Conservation (phyloP, 2,113 vertebrate genomes). For the Calidris pugnax region DNA sequence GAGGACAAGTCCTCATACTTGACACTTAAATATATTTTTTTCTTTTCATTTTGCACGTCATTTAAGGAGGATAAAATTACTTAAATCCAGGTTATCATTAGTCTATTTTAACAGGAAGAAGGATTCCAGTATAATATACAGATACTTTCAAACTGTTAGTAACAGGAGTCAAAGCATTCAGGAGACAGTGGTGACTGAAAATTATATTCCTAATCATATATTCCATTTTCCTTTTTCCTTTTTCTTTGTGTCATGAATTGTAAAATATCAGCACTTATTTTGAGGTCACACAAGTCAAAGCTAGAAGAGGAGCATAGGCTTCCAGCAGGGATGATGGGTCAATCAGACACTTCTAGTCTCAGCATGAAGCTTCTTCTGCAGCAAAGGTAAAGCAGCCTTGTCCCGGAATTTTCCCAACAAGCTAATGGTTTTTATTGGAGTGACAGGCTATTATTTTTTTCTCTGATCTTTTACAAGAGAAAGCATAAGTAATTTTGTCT, state of each 20-base stretch:
- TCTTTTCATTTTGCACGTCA: neutral
- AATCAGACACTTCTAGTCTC: constrained; percentile 70
- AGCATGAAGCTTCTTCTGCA: constrained; percentile 55
- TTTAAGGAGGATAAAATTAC: neutral
- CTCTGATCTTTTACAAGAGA: constrained; percentile 41
- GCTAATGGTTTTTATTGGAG: constrained; percentile 59
- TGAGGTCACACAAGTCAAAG: constrained; percentile 57
- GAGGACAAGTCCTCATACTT: neutral
- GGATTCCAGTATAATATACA: neutral
- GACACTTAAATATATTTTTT: neutral
- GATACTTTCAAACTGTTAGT: neutral
- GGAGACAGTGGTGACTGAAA: constrained; percentile 20
- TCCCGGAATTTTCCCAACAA: constrained; percentile 73
- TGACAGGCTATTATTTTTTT: neutral
- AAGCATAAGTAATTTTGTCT: constrained; percentile 24
- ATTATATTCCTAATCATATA: constrained; percentile 51
- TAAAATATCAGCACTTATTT: constrained; percentile 72
- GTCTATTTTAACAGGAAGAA: neutral
- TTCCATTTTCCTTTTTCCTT: constrained; percentile 47
- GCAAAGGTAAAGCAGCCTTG: constrained; percentile 51
- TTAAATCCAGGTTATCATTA: neutral
- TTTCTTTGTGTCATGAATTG: constrained; percentile 59
- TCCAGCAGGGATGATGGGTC: constrained; percentile 72
- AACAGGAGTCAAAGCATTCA: constrained; percentile 2
- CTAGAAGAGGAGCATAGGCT: constrained; percentile 49